Base-by-base conservation (phyloP, 2,113 vertebrate genomes). In the Pao palembangensis region DNA sequence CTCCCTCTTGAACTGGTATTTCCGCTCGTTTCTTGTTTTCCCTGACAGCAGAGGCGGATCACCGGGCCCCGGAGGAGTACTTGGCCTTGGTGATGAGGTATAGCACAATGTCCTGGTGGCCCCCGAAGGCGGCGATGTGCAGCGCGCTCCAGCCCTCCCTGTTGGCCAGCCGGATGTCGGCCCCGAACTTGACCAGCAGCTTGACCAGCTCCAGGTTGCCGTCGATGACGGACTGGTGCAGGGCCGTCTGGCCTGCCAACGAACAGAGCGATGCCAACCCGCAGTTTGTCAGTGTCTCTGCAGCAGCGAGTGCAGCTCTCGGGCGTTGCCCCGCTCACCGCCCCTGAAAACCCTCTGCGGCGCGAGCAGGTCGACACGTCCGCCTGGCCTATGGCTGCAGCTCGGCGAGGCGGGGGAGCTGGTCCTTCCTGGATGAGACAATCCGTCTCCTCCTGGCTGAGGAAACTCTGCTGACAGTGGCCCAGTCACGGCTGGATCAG, bases 31-130 rank as follows among this genome's bases (percentile, higher is more conserved):
- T 53, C 21, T 25, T 17, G 51, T 52, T 52, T 78, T 85, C 86
- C 83, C 82, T 85, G 87, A 77, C 79, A 78, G 86, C 69, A 72
- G 75, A 76, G 78, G 64, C 73, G 89, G 75, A 90, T 96, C 94
- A 96, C 91, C 94, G 93, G 72, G 93, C 88, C 19, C 93, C 90
- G 73, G 93, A 93, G 3, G 95, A 93, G 91, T 94, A 99, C 92
- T 98, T 98, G 88, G 96, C 95, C 94, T 96, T 98, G 88, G 96
- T 96, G 92, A 99, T 95, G 91, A 99, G 94, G 92, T 99, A 99
- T 87, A 99, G 91, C 73, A 96, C 96, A 91, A 99, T 98, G 94
- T 99, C 96, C 85, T 99, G 96, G 90, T 96, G 96, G 83, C 96
- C 96, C 60, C 95, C 96, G 83, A 98, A 99, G 58, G 96, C 96